Base-by-base conservation (phyloP, 2,797 vertebrate species). In the Sciurus vulgaris region DNA sequence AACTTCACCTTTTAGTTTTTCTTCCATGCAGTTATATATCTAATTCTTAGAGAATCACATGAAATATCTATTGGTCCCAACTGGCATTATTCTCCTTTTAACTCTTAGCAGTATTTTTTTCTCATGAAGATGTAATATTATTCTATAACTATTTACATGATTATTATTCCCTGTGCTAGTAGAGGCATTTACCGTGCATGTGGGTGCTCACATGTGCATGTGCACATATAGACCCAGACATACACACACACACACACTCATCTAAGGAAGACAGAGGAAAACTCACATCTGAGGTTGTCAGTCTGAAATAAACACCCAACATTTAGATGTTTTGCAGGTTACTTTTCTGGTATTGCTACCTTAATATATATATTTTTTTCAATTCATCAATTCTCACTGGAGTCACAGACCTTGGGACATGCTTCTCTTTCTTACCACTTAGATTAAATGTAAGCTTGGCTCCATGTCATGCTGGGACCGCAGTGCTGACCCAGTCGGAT, bases 21-120 rank as follows among this genome's bases (percentile, higher is more conserved):
- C 35, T 78, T 90, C 59, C 44, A 5, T 56, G 44, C 17, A 81
- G 12, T 61, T 72, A 49, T 17, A 20, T 59, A 81, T 49, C 17
- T 41, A 63, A 72, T 76, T 89, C 65, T 83, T 74, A 28, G 3
- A 51, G 59, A 56, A 79, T 49, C 41, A 76, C 51, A 49, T 61
- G 38, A 13, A 44, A 15, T 87, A 47, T 1, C 5, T 54, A 91
- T 14, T 93, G 4, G 49, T 49, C n/a, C 54, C 38, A 92, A 61
- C 44, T 70, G 74, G 38, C 38, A 41, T 59, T 56, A 78, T 56
- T 82, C 84, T 81, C 65, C 44, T 65, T 89, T 89, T 70, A 30
- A 70, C 70, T 93, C 90, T 94, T 41, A 83, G 33, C 79, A 83
- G 77, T 35, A 59, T 84, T 89, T 91, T 96, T 47, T 88, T 10